Percentiles rank a stretch among this genome's conserved stretches.
Conservation (phyloP, 2,797 vertebrate species). For the Meriones psammophilus region DNA sequence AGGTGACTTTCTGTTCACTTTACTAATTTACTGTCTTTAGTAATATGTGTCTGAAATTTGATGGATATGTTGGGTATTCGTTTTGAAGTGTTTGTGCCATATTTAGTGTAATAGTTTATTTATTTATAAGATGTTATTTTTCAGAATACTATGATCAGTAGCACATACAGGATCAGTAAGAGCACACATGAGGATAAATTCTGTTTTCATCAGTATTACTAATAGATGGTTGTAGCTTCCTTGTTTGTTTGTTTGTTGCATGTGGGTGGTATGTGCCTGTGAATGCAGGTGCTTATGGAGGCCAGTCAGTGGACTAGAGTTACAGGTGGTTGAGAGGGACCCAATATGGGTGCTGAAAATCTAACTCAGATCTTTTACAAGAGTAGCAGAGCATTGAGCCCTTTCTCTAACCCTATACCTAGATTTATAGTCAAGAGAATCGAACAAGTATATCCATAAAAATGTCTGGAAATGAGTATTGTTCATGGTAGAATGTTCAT, state of each 20-base stretch:
- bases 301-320: background rate
- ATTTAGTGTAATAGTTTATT: constrained; percentile 52
- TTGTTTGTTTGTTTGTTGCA: background rate
- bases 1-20: constrained; percentile 82
- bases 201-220: background rate
- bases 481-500: background rate
- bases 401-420: background rate
- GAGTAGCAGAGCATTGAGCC: background rate
- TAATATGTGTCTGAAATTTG: background rate
- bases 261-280: background rate
- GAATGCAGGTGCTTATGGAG: background rate
- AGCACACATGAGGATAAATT: constrained; percentile 2
- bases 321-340: background rate
- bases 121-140: background rate
- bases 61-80: background rate
- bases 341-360: background rate
- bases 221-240: background rate
- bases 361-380: background rate
- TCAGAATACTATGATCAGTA: background rate
- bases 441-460: constrained; percentile 7
- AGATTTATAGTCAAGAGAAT: constrained; percentile 29
- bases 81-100: background rate
- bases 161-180: background rate
- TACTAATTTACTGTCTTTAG: background rate
- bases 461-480: background rate